Conservation (phyloP, 2,888 invertebrate genomes). For the Lumbricus terrestris region DNA sequence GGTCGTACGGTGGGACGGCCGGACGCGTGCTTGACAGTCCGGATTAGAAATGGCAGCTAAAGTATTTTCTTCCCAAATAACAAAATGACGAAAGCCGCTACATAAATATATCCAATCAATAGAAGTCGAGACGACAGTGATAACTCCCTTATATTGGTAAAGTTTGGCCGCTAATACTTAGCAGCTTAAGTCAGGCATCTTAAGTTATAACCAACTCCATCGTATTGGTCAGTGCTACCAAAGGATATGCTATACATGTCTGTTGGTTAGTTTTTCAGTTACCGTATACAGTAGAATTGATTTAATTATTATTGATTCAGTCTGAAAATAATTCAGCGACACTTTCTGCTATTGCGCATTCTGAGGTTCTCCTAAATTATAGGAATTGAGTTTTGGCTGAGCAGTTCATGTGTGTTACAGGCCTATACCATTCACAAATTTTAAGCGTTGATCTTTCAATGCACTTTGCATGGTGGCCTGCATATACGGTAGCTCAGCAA, state of each 20-base stretch:
- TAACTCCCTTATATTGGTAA: background rate
- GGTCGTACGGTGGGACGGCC: too few relatives aligned
- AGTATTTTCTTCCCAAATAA: background rate
- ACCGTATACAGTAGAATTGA: background rate
- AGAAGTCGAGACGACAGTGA: background rate
- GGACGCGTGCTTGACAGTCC: background rate
- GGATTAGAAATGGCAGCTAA: background rate
- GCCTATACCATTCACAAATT: too few relatives aligned
- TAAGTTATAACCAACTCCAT: too few relatives aligned
- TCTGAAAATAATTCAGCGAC: background rate
- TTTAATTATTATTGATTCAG: background rate
- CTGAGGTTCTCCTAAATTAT: too few relatives aligned
- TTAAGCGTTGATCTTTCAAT: too few relatives aligned
- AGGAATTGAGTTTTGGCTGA: too few relatives aligned
- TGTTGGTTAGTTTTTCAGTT: background rate
- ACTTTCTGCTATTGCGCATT: too few relatives aligned
- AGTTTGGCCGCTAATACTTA: background rate
- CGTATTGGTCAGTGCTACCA: too few relatives aligned
- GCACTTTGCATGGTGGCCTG: too few relatives aligned
- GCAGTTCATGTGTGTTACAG: too few relatives aligned
- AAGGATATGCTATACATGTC: too few relatives aligned
- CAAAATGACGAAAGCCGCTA: background rate
- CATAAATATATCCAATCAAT: background rate
- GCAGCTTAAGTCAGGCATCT: background rate
- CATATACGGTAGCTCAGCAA: too few relatives aligned